These are phyloP conservation scores for Corydoras sp. DNA, from an alignment of 2,113 vertebrate species.

Conservation along the genomic window DNA sequence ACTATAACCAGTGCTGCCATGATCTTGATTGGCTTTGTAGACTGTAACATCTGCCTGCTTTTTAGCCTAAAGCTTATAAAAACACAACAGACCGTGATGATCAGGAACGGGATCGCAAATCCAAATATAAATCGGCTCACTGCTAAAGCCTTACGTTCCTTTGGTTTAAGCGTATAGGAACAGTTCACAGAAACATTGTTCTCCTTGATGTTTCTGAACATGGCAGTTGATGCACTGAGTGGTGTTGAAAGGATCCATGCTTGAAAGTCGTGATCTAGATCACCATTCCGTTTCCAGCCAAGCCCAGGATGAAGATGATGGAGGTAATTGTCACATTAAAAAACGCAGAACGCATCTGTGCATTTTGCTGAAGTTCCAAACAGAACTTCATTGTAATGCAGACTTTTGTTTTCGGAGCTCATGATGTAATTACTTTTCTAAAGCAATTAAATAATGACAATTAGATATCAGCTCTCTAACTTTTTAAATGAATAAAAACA, in stretches of 20 bases:
- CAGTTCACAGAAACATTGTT: slow-evolving; percentile 14
- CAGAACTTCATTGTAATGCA: no score
- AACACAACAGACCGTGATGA: slow-evolving; percentile 73
- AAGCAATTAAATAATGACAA: no score
- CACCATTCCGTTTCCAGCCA: slow-evolving; percentile 79
- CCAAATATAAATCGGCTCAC: slow-evolving; percentile 64
- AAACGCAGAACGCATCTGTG: slow-evolving; percentile 33
- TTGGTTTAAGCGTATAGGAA: slow-evolving; percentile 61
- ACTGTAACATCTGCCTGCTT: slow-evolving; percentile 62
- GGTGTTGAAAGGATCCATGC: slow-evolving; percentile 71
- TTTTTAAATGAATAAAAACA: no score
- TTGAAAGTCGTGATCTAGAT: slow-evolving; percentile 79
- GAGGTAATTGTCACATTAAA: slow-evolving; percentile 57
- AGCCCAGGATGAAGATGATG: slow-evolving; percentile 74
- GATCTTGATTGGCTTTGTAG: slow-evolving; percentile 73
- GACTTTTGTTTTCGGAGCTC: no score
- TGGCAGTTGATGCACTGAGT: slow-evolving; percentile 68
- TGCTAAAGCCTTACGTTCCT: slow-evolving; percentile 54
- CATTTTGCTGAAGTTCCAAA: slow-evolving; percentile 21
- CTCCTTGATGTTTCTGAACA: slow-evolving; percentile 64
- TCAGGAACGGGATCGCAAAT: slow-evolving; percentile 68
- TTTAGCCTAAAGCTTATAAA: slow-evolving; percentile 66
- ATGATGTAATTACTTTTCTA: no score
- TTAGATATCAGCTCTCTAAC: no score
- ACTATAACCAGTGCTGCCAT: slow-evolving; percentile 71